phyloP scores from a whole-genome alignment of 92 coral and sea anemone species.

The Phymanthus crucifer region DNA sequence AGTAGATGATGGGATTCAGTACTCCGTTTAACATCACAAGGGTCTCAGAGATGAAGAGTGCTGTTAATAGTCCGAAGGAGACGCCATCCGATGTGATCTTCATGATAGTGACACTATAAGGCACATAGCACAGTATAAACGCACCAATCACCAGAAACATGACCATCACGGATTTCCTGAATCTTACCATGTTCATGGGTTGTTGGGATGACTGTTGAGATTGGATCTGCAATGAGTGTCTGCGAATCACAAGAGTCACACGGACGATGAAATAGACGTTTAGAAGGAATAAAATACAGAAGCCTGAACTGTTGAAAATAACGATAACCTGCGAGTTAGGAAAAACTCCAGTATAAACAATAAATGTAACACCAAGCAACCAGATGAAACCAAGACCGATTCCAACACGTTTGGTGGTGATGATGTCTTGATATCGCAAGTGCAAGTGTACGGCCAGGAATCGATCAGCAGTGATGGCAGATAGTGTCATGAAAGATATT shows the following conservation, averaged over 20 bases:
- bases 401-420: constrained; percentile 9
- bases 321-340: neutral
- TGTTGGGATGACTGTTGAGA: too few relatives aligned
- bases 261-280: too few relatives aligned
- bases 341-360: neutral
- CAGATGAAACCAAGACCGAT: neutral
- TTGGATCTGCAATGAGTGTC: too few relatives aligned
- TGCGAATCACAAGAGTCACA: too few relatives aligned
- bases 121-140: too few relatives aligned
- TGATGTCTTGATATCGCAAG: constrained; percentile 18
- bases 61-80: neutral
- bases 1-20: too few relatives aligned
- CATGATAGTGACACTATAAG: too few relatives aligned
- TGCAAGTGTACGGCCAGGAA: constrained; percentile 22
- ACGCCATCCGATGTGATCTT: too few relatives aligned
- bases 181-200: too few relatives aligned
- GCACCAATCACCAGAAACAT: too few relatives aligned
- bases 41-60: neutral
- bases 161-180: too few relatives aligned
- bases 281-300: neutral
- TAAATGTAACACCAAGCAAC: neutral
- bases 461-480: constrained; percentile 22
- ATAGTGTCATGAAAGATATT: constrained; percentile 15
- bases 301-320: neutral
- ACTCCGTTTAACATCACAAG: too few relatives aligned